Evolutionary conservation across 2,797 vertebrate genomes (phyloP).

Genomic region (Falco columbarius): DNA sequence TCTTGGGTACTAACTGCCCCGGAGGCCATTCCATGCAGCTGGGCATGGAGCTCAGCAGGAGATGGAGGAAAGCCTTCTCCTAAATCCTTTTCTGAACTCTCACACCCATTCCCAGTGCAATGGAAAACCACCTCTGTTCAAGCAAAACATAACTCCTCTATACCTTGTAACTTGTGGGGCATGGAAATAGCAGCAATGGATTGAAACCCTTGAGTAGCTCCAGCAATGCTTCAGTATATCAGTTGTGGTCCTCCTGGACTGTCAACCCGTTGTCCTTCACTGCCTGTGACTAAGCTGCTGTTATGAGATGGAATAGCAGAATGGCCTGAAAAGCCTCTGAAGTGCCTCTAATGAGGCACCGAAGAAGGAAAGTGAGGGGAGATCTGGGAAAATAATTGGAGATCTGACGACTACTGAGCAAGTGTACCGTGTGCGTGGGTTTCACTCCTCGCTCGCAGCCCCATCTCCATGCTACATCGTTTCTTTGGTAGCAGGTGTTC

Average conservation of each 20-base stretch:
- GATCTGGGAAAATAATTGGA: not conserved
- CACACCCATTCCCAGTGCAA: fast-evolving
- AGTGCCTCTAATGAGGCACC: not conserved
- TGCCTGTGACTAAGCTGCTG: not conserved
- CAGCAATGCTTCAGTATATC: not conserved
- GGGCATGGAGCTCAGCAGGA: not conserved
- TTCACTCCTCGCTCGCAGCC: fast-evolving
- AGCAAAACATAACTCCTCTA: not conserved
- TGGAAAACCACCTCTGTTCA: not conserved
- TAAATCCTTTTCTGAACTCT: not conserved
- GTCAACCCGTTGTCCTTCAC: not conserved
- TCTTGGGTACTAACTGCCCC: not conserved
- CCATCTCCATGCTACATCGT: not conserved
- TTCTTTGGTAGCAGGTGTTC: not conserved
- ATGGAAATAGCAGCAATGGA: not conserved
- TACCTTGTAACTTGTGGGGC: not conserved
- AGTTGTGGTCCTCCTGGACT: not conserved
- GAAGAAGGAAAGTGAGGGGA: not conserved
- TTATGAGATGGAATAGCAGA: not conserved
- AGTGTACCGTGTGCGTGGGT: fast-evolving
- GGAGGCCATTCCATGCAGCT: fast-evolving
- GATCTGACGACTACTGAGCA: not conserved
- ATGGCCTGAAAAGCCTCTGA: not conserved
- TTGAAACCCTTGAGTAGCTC: not conserved
- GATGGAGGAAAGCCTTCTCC: not conserved